A percentile compares a stretch with the other conserved stretches of the same genome.
Conservation (phyloP, 2,113 vertebrate species). For the Carettochelys insculpta region DNA sequence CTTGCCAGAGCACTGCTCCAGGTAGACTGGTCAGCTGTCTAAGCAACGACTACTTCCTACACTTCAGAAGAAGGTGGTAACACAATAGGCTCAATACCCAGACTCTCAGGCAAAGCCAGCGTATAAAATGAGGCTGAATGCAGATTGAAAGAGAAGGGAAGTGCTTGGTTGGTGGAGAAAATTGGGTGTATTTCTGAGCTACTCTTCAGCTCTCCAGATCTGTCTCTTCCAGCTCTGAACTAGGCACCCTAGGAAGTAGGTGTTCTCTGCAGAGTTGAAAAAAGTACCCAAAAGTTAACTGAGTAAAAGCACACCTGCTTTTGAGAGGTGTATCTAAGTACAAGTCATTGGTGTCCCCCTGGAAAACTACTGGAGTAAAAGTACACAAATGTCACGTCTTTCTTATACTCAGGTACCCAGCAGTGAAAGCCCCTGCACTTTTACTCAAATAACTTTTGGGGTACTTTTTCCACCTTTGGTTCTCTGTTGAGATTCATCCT, state of each 20-base stretch:
- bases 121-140: neutral
- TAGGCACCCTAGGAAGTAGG: neutral
- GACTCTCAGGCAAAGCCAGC: neutral
- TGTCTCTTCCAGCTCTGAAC: conserved; percentile 38
- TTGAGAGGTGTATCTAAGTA: too few relatives aligned
- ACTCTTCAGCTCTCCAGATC: conserved; percentile 35
- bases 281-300: too few relatives aligned
- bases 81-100: neutral
- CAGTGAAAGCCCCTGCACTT: too few relatives aligned
- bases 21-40: neutral
- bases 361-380: too few relatives aligned
- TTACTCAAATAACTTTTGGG: too few relatives aligned
- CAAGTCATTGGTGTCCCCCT: too few relatives aligned
- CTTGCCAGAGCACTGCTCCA: fast-evolving
- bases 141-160: conserved; percentile 37
- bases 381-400: too few relatives aligned
- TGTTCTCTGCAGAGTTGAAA: neutral
- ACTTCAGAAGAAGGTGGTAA: neutral
- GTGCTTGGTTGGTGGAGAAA: conserved; percentile 15
- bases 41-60: fast-evolving
- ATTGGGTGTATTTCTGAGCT: conserved; percentile 38
- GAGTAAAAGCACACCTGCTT: too few relatives aligned
- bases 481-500: neutral
- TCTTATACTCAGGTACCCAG: too few relatives aligned
- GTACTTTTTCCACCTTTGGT: too few relatives aligned